Conservation (phyloP, 2,888 invertebrate genomes). For the Agriotes lineatus region DNA sequence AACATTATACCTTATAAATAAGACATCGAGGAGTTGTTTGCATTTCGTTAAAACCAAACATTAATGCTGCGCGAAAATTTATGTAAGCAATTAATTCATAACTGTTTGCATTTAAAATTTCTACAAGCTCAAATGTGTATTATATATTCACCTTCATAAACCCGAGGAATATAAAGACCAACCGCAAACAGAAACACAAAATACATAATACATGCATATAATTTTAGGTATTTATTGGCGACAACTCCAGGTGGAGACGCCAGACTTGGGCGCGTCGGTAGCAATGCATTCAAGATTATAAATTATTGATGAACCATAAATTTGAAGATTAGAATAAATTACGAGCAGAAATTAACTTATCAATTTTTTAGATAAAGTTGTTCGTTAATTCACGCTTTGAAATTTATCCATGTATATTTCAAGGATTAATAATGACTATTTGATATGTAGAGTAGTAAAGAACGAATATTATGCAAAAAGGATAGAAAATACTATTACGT, state of each 20-base stretch:
- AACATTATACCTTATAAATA: conserved; percentile 25
- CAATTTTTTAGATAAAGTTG: no score
- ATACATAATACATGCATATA: conserved; percentile 21
- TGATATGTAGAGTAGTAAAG: no score
- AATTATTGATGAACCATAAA: neutral
- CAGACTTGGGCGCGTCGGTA: neutral
- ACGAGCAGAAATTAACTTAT: no score
- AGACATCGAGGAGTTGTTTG: conserved; percentile 24
- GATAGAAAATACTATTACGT: no score
- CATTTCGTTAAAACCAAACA: conserved; percentile 25
- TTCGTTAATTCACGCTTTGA: no score
- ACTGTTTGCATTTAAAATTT: conserved; percentile 28
- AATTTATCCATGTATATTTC: no score
- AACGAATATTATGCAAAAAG: no score
- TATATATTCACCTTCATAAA: conserved; percentile 20
- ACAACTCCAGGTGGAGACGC: conserved; percentile 1
- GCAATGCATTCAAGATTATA: neutral
- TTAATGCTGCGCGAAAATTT: conserved; percentile 25
- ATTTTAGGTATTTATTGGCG: conserved; percentile 23
- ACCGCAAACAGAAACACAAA: conserved; percentile 20
- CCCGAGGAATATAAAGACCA: conserved; percentile 1
- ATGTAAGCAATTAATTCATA: conserved; percentile 26
- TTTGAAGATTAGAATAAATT: no score
- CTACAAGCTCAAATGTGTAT: conserved; percentile 25
- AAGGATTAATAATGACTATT: no score